These are phyloP conservation scores for Crambe crambe DNA, from an alignment of 37 sponge, comb jelly and placozoan species.

Conservation along the genomic window DNA sequence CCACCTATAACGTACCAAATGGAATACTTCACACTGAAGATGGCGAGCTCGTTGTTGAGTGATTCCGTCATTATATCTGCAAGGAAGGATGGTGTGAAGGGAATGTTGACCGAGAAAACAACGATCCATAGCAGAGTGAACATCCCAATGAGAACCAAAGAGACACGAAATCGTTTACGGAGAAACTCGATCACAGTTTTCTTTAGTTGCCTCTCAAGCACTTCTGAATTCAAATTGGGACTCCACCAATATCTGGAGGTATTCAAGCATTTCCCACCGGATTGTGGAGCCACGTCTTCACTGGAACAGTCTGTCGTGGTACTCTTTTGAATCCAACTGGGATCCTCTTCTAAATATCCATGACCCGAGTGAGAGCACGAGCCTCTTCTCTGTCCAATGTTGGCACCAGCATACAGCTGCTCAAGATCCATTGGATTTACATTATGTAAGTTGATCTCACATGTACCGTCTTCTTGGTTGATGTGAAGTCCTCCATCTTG, in stretches of 20 bases:
- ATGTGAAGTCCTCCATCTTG: conserved; percentile 19
- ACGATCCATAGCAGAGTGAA: conserved; percentile 74
- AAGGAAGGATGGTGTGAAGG: conserved; percentile 14
- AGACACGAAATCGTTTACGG: conserved; percentile 49
- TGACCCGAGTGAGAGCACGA: background rate
- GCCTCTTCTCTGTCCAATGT: background rate
- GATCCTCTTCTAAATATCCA: conserved; percentile 5
- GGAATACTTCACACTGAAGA: conserved; percentile 40
- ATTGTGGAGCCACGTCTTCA: background rate
- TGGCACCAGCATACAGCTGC: conserved; percentile 14
- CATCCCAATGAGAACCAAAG: conserved; percentile 57
- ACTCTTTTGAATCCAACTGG: background rate
- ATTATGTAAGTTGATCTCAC: conserved; percentile 35
- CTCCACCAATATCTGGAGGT: conserved; percentile 54
- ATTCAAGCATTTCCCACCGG: background rate
- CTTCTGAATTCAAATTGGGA: conserved; percentile 57
- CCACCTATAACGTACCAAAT: conserved; percentile 50
- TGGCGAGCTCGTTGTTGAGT: conserved; percentile 9
- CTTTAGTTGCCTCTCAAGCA: conserved; percentile 58
- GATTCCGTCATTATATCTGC: background rate
- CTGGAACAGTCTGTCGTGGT: background rate
- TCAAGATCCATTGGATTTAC: conserved; percentile 27
- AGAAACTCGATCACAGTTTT: conserved; percentile 75
- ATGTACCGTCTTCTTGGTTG: conserved; percentile 21
- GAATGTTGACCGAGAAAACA: conserved; percentile 64